These are phyloP conservation scores for Anolis carolinensis DNA, from an alignment of 2,113 vertebrate genomes.

Conservation along the genomic window DNA sequence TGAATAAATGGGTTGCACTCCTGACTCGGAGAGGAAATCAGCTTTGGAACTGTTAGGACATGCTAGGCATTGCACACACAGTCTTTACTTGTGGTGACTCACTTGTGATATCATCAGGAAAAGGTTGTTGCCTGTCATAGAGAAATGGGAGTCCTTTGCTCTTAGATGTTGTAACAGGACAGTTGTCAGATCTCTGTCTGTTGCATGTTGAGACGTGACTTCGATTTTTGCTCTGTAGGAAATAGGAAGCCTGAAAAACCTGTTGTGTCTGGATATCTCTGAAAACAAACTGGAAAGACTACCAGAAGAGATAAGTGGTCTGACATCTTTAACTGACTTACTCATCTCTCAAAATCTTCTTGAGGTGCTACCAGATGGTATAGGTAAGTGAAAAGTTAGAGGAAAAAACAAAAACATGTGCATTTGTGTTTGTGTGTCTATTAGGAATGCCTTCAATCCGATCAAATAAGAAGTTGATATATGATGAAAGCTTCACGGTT, in stretches of 20 bases:
- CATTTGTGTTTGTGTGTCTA: too few species aligned
- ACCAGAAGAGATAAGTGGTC: conserved; percentile 90
- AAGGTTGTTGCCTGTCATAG: neutral
- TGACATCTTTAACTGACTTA: conserved; percentile 89
- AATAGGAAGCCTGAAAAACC: conserved; percentile 91
- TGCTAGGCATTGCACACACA: neutral
- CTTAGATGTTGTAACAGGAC: conserved; percentile 30
- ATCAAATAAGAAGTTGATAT: fast-evolving
- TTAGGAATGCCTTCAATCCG: conserved; percentile 8
- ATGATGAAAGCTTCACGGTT: neutral
- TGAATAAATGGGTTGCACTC: conserved; percentile 26
- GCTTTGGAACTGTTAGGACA: conserved; percentile 32
- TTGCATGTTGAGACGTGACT: conserved; percentile 49
- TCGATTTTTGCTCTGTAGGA: conserved; percentile 76
- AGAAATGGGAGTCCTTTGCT: conserved; percentile 22
- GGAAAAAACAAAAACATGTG: neutral
- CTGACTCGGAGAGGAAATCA: conserved; percentile 23
- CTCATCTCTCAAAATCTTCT: conserved; percentile 95
- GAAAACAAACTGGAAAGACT: conserved; percentile 96
- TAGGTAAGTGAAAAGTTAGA: conserved; percentile 78
- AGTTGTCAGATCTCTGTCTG: conserved; percentile 42
- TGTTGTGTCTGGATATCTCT: conserved; percentile 95
- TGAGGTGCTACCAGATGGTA: conserved; percentile 89
- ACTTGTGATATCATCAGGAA: neutral
- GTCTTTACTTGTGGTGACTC: conserved; percentile 21